Percentiles rank a stretch among this genome's conserved stretches.
Conservation (phyloP, 2,888 invertebrate genomes). For the Coelogynopora nodosa region DNA sequence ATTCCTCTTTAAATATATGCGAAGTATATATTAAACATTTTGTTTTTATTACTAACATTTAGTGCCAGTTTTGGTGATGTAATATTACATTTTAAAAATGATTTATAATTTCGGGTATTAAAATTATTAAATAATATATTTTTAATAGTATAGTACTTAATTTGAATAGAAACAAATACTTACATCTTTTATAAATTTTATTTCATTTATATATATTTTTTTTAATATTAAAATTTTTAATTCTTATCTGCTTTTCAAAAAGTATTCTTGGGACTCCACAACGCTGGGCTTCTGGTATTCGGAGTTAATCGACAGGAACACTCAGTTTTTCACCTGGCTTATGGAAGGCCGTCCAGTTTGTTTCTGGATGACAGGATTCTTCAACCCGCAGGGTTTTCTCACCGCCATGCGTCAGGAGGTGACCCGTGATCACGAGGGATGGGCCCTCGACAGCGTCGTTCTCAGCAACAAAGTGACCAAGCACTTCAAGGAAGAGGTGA, state of each 20-base stretch:
- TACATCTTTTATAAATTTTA: background rate
- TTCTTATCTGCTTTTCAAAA: constrained; percentile 41
- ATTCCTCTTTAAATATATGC: too few species aligned
- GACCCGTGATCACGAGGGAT: constrained; percentile 60
- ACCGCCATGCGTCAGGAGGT: constrained; percentile 63
- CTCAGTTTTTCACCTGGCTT: constrained; percentile 80
- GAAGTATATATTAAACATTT: too few species aligned
- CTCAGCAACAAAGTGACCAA: constrained; percentile 62
- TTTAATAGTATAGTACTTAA: background rate
- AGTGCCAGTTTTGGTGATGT: too few species aligned
- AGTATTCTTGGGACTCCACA: constrained; percentile 95
- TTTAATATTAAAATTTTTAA: background rate
- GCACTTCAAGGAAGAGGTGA: constrained; percentile 63
- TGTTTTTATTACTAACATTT: too few species aligned
- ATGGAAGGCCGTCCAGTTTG: constrained; percentile 74
- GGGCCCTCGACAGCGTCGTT: constrained; percentile 61
- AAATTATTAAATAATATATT: too few species aligned
- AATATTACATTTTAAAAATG: too few species aligned
- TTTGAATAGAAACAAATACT: background rate
- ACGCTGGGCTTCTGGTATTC: constrained; percentile 97
- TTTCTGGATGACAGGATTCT: constrained; percentile 98
- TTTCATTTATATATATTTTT: background rate
- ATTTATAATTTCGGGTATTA: too few species aligned
- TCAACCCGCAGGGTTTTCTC: constrained; percentile 77
- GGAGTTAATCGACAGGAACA: constrained; percentile 82